Evolutionary conservation across 2,113 vertebrate genomes (phyloP).

Genomic region (Phyllopteryx taeniolatus): DNA sequence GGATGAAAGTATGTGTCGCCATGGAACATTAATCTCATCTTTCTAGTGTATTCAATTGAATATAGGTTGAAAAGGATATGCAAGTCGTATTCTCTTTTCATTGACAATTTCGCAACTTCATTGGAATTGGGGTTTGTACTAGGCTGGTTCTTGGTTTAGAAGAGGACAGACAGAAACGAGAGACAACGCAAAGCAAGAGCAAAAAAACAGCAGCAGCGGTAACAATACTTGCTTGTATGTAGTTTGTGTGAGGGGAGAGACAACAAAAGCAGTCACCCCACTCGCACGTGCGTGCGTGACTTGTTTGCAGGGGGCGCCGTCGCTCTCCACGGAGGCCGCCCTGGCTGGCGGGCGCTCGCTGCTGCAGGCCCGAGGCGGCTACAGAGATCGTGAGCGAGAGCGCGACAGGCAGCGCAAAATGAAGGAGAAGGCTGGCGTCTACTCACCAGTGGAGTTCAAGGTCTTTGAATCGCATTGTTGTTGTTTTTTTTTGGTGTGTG

Average conservation of each 20-base stretch:
- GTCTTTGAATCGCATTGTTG: constrained; percentile 13
- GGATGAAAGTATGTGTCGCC: too few species aligned
- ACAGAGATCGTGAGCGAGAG: constrained; percentile 42
- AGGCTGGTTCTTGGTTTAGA: too few species aligned
- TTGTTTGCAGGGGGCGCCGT: constrained; percentile 67
- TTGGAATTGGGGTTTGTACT: too few species aligned
- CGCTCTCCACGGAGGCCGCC: constrained; percentile 57
- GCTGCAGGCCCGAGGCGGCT: constrained; percentile 66
- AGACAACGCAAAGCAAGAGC: too few species aligned
- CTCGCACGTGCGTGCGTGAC: too few species aligned
- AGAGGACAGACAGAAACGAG: too few species aligned
- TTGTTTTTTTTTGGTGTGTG: neutral
- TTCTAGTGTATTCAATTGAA: too few species aligned
- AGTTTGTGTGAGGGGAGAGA: neutral
- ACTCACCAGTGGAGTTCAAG: constrained; percentile 74
- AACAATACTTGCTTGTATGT: neutral
- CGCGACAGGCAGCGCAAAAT: constrained; percentile 40
- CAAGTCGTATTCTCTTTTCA: too few species aligned
- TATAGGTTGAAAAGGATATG: too few species aligned
- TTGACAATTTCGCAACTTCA: too few species aligned
- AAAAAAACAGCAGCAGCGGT: neutral
- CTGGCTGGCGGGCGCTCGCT: constrained; percentile 76
- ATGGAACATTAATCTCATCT: too few species aligned
- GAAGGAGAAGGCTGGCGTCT: constrained; percentile 34
- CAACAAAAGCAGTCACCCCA: neutral